Conservation (phyloP, 2,888 invertebrate species). For the Plusia festucae region DNA sequence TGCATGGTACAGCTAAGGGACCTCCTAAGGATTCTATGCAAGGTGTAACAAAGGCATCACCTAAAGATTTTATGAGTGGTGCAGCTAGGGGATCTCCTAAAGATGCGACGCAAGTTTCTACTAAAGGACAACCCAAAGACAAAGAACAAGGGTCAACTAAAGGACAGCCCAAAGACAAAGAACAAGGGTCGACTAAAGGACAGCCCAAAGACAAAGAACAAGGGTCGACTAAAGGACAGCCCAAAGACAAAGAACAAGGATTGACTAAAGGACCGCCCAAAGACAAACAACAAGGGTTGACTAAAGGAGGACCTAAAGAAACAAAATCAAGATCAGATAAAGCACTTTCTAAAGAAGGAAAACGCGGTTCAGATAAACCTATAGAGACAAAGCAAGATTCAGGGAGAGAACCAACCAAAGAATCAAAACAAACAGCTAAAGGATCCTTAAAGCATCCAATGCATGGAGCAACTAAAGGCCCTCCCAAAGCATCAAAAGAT, state of each 20-base stretch:
- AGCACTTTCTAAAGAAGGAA: neutral
- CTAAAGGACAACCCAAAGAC: neutral
- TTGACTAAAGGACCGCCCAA: neutral
- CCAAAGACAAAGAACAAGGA: neutral
- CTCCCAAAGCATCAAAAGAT: neutral
- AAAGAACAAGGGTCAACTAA: neutral
- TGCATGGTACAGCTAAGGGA: neutral
- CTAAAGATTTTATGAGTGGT: neutral
- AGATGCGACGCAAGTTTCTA: neutral
- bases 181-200: neutral
- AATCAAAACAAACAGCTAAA: neutral
- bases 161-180: neutral
- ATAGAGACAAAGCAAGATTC: neutral
- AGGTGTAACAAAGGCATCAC: neutral
- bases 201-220: neutral
- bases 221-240: neutral
- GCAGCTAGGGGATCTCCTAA: neutral
- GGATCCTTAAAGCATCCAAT: neutral
- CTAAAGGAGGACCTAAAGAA: neutral
- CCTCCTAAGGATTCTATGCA: neutral
- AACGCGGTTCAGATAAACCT: neutral
- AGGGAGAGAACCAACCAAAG: neutral
- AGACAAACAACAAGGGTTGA: neutral
- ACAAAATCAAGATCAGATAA: neutral
- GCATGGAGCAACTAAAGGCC: neutral